Conservation (phyloP, 2,113 vertebrate species). For the Isurus oxyrinchus region DNA sequence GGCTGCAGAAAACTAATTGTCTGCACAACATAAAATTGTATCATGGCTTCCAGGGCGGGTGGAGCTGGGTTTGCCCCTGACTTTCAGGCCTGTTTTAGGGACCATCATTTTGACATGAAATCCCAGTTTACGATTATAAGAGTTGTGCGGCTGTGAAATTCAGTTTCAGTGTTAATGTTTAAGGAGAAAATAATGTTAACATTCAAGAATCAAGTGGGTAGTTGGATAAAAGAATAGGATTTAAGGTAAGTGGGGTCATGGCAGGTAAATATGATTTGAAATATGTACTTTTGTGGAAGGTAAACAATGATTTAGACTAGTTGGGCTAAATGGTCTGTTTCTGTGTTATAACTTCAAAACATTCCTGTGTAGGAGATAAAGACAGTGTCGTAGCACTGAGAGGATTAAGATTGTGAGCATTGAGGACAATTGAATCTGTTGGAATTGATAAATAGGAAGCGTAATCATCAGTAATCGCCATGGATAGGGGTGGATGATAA, state of each 20-base stretch:
- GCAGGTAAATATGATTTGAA: neutral
- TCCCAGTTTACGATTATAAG: too few relatives aligned
- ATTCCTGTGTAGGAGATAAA: neutral
- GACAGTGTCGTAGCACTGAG: neutral
- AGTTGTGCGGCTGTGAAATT: neutral
- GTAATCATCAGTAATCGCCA: neutral
- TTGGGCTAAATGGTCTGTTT: neutral
- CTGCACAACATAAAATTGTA: too few relatives aligned
- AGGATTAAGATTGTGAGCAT: neutral
- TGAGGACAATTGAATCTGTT: neutral
- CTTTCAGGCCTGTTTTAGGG: too few relatives aligned
- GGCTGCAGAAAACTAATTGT: too few relatives aligned
- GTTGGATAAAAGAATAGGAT: neutral
- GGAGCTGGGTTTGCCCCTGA: too few relatives aligned
- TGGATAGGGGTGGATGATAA: neutral
- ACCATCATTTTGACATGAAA: too few relatives aligned
- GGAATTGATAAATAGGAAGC: neutral
- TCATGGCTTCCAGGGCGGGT: too few relatives aligned
- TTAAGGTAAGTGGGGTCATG: neutral
- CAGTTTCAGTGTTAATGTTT: neutral
- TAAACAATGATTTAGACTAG: neutral
- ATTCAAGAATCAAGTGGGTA: neutral
- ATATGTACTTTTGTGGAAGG: neutral
- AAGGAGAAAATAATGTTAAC: neutral
- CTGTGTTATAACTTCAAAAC: neutral